Base-by-base conservation (phyloP, 2,888 invertebrate species). In the Eulithis testata region DNA sequence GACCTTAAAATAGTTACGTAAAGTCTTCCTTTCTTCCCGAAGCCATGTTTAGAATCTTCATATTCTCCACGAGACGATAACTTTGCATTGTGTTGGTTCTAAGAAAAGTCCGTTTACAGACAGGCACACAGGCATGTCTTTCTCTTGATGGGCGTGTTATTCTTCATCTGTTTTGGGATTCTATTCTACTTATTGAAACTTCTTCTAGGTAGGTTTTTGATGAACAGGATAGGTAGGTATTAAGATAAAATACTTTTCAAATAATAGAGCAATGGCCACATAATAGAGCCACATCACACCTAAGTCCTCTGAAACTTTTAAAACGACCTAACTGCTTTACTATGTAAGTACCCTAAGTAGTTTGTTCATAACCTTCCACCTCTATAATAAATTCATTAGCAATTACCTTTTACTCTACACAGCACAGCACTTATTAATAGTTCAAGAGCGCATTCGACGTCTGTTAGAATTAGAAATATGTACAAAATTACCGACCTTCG, bases 361-460 rank as follows among this genome's bases (percentile, higher is more conserved):
- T 31, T 31, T 31, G 21, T 21, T 21, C 21, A 21, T 45, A 45
- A 45, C 45, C 21, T 11, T 47, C 47, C 47, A 47, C 52, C 12
- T 52, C n/a, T 9, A 52, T 52, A 37, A 52, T 37, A 36, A 52
- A 52, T 52, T 52, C 52, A 52, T 52, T 8, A 52, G 36, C 52
- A 52, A 12, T 14, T 36, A 14, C 37, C 31, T 40, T 36, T 36
- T 12, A 31, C 31, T 12, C 27, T 14, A 45, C 5, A 40, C 8
- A 40, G 8, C 40, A 31, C 31, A 40, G 8, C 40, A 40, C 40
- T 8, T 40, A 37, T 12, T 47, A n/a, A 21, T 12, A 49, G 21
- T 49, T 49, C 14, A 27, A 37, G 11, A 55, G 14, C 11, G 40
- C 11, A n/a, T 44, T 11, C 11, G 44, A 44, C 44, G 44, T 44